Conservation (phyloP, 2,113 vertebrate species). For the Callithrix jacchus region DNA sequence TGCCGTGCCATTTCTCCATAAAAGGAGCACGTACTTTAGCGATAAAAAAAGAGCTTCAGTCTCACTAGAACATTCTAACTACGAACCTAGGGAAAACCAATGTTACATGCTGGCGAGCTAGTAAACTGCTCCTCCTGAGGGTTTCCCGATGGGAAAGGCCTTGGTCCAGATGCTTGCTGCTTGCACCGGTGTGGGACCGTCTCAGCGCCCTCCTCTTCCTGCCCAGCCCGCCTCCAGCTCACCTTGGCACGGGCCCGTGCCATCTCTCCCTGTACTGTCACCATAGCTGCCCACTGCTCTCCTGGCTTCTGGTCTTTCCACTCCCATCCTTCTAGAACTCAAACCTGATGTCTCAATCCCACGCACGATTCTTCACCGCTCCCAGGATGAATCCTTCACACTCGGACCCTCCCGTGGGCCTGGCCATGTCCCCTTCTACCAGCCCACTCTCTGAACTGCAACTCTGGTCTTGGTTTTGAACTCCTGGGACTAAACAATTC, state of each 20-base stretch:
- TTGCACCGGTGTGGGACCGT: accelerated
- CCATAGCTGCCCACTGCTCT: not conserved
- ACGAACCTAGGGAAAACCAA: not conserved
- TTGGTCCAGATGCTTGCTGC: not conserved
- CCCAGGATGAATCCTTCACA: not conserved
- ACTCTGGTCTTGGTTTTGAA: not conserved
- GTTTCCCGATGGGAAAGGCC: not conserved
- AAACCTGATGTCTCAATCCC: not conserved
- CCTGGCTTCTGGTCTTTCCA: not conserved
- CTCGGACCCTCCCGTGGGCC: no score
- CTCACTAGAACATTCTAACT: not conserved
- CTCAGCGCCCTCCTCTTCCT: not conserved
- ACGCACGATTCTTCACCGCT: not conserved
- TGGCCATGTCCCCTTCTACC: not conserved
- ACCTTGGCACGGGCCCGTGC: accelerated
- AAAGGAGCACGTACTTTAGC: accelerated
- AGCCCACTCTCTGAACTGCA: not conserved
- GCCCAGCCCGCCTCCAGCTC: not conserved
- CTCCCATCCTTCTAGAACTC: not conserved
- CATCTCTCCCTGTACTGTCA: not conserved
- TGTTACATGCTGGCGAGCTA: not conserved
- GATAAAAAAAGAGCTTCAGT: accelerated
- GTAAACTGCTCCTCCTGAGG: not conserved
- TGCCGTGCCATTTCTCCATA: no score
- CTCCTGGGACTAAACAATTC: not conserved